phyloP scores from a whole-genome alignment of 2,113 vertebrate genomes.

The Pangasianodon gigas region DNA sequence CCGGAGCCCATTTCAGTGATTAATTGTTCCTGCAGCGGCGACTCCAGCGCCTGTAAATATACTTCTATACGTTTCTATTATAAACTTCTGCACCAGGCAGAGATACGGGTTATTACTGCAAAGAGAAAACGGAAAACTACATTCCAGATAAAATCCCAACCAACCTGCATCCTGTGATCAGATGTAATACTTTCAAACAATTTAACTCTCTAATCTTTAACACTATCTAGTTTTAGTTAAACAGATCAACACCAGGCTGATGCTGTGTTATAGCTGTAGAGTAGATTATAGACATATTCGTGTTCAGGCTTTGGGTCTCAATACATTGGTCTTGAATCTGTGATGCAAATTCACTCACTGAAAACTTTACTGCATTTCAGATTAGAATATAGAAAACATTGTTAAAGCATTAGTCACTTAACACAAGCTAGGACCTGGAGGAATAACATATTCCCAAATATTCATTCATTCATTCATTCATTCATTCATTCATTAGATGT shows the following conservation, averaged over 20 bases:
- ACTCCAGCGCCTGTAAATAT: neutral
- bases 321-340: neutral
- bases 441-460: neutral
- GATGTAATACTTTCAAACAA: neutral
- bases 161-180: neutral
- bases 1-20: conserved; percentile 10
- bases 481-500: neutral
- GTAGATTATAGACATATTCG: neutral
- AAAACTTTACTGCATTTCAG: neutral
- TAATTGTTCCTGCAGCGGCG: neutral
- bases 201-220: neutral
- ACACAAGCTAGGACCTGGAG: neutral
- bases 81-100: neutral
- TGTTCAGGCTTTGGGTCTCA: neutral
- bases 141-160: neutral
- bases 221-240: neutral
- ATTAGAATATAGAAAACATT: neutral
- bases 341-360: neutral
- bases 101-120: neutral
- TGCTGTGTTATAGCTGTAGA: neutral
- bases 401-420: neutral
- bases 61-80: neutral
- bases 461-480: neutral
- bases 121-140: neutral
- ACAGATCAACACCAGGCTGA: neutral